Evolutionary conservation across 2,888 invertebrate species (phyloP).

Genomic region (Mystacides longicornis): DNA sequence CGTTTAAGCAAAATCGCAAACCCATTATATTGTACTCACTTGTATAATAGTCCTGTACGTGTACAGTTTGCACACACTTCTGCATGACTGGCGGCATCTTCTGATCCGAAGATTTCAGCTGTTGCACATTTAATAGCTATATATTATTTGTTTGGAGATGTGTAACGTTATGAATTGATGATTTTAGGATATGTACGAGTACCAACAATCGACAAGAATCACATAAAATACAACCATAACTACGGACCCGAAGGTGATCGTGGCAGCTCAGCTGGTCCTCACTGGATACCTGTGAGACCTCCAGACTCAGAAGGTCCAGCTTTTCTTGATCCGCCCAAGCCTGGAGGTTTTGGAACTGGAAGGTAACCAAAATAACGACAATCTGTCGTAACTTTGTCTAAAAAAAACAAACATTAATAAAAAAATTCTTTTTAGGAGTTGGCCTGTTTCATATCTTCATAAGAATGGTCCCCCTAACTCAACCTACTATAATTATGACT

Average conservation of each 20-base stretch:
- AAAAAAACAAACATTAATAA: not conserved
- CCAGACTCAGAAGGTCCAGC: constrained; percentile 29
- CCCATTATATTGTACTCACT: too few relatives aligned
- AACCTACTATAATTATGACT: constrained; percentile 42
- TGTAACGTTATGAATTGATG: too few relatives aligned
- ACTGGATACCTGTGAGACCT: constrained; percentile 37
- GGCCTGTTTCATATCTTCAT: constrained; percentile 79
- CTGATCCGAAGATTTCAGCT: too few relatives aligned
- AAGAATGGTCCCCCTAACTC: constrained; percentile 71
- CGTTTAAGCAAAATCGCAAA: too few relatives aligned
- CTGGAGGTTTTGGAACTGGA: constrained; percentile 42
- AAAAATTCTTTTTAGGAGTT: constrained; percentile 40
- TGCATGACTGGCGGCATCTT: too few relatives aligned
- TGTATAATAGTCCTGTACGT: too few relatives aligned
- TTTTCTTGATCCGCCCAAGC: constrained; percentile 41
- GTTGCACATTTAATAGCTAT: too few relatives aligned
- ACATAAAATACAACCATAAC: constrained; percentile 38
- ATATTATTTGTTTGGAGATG: too few relatives aligned
- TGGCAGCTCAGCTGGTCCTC: constrained; percentile 34
- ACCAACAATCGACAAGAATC: constrained; percentile 37
- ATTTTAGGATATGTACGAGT: constrained; percentile 40
- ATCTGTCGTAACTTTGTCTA: too few relatives aligned
- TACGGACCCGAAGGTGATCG: constrained; percentile 35
- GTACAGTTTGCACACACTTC: too few relatives aligned
- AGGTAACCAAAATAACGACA: constrained; percentile 36